These are phyloP conservation scores for Epirrita christyi DNA, from an alignment of 2,888 invertebrate species.

Conservation along the genomic window DNA sequence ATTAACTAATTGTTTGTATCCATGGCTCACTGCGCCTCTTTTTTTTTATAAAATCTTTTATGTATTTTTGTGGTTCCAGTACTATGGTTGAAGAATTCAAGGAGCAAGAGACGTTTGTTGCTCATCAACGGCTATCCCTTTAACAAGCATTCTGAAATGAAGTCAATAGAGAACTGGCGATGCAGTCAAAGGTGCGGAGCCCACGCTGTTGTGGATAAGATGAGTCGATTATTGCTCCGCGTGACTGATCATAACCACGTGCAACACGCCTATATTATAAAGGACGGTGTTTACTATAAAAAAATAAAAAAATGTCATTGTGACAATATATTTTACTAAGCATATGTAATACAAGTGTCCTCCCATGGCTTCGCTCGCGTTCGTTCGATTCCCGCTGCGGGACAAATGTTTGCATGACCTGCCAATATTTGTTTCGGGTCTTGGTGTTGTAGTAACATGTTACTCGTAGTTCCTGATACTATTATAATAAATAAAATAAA, in stretches of 20 bases:
- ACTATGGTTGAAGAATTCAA: background rate
- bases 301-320: background rate
- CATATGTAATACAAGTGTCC: too few relatives aligned
- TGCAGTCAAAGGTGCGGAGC: conserved; percentile 3
- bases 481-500: too few relatives aligned
- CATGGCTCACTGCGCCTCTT: too few relatives aligned
- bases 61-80: background rate
- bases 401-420: too few relatives aligned
- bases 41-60: too few relatives aligned
- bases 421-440: too few relatives aligned
- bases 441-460: too few relatives aligned
- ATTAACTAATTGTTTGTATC: too few relatives aligned
- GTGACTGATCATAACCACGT: conserved; percentile 3
- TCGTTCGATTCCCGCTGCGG: too few relatives aligned
- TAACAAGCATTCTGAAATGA: background rate
- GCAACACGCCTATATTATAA: background rate
- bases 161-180: conserved; percentile 6
- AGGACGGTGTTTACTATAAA: background rate
- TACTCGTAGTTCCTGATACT: too few relatives aligned
- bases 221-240: background rate
- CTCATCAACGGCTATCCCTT: background rate
- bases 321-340: too few relatives aligned
- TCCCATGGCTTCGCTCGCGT: too few relatives aligned
- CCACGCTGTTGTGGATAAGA: background rate
- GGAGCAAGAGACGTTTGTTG: background rate